Evolutionary conservation across 2,113 vertebrate species (phyloP).

Genomic region (Penelope pileata): DNA sequence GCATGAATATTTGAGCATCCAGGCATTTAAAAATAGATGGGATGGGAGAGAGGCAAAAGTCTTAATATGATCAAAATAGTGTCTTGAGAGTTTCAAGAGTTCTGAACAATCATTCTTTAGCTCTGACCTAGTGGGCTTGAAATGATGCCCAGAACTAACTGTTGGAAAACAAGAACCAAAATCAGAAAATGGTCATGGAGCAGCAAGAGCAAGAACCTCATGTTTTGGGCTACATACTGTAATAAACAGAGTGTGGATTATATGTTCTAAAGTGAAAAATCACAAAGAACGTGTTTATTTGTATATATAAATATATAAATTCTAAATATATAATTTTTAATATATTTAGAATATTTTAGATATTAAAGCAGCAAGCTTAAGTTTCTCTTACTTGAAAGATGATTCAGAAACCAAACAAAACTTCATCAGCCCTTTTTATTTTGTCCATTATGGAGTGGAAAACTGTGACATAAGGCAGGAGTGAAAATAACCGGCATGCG

Average conservation of each 20-base stretch:
- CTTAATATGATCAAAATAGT: slow-evolving; percentile 24
- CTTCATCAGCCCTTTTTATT: background rate
- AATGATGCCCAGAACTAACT: background rate
- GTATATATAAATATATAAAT: too few relatives aligned
- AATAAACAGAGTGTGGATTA: background rate
- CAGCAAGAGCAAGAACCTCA: background rate
- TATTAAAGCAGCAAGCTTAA: background rate
- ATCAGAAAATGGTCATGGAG: background rate
- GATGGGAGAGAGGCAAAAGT: slow-evolving; percentile 56
- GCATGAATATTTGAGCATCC: slow-evolving; percentile 54
- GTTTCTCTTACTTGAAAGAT: background rate
- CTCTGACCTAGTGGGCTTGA: background rate
- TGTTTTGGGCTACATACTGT: background rate
- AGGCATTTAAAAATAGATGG: slow-evolving; percentile 65
- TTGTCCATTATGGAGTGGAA: background rate
- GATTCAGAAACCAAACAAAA: background rate
- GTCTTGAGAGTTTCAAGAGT: background rate
- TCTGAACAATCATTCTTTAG: background rate
- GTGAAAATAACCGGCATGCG: background rate
- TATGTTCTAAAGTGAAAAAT: background rate
- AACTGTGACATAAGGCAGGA: background rate
- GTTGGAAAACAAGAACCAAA: background rate
- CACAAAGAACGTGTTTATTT: background rate
- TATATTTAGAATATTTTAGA: slow-evolving; percentile 28
- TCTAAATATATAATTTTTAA: too few relatives aligned